Conservation (phyloP, 2,113 vertebrate genomes). For the Zosterops borbonicus region DNA sequence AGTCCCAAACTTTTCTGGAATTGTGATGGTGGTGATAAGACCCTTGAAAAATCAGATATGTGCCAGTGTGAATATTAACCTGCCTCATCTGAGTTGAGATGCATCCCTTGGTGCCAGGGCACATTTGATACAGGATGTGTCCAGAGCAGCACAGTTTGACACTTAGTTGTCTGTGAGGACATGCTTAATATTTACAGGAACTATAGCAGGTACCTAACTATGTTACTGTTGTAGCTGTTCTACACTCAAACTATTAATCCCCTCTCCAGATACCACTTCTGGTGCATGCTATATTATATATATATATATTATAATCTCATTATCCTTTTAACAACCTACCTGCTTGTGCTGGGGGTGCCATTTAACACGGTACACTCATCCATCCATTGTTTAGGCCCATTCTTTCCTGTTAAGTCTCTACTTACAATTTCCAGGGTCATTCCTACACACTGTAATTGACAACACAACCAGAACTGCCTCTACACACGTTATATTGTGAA, state of each 20-base stretch:
- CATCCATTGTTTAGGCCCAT: background rate
- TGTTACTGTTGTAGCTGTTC: background rate
- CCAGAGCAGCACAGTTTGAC: background rate
- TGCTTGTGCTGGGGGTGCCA: background rate
- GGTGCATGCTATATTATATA: background rate
- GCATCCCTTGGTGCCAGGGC: background rate
- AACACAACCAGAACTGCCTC: background rate
- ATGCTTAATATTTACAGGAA: background rate
- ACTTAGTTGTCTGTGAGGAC: background rate
- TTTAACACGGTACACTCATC: background rate
- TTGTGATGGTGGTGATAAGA: background rate
- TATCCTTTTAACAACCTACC: background rate
- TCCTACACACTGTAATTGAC: background rate
- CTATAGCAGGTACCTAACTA: background rate
- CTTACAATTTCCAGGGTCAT: background rate
- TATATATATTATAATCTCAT: background rate
- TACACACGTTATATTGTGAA: background rate
- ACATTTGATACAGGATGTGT: background rate
- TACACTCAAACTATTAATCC: background rate
- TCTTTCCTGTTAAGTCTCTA: background rate
- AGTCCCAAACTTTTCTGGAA: background rate
- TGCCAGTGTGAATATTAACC: background rate
- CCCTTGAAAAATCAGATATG: background rate
- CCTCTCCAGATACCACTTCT: background rate
- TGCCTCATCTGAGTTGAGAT: background rate